Base-by-base conservation (phyloP, 1,140 invertebrate species). In the Spodoptera frugiperda region DNA sequence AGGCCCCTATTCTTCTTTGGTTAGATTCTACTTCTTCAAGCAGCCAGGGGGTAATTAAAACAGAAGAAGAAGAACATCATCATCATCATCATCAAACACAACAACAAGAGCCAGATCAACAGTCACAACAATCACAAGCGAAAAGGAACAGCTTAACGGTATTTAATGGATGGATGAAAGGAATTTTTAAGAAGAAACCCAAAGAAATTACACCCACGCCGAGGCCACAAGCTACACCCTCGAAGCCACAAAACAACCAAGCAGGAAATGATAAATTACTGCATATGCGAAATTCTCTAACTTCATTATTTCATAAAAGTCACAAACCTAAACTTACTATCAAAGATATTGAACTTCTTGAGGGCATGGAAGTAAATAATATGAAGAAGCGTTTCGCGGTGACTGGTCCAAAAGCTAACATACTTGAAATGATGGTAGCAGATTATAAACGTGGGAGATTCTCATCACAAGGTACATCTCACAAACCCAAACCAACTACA, bases 371-470 rank as follows among this genome's bases (percentile, higher is more conserved):
- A 15, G 49, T 19, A 53, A 51, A 51, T 49, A 55, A 65, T 11
- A 33, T 82, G 10, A 78, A 63, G 53, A 72, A 72, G 49, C 78
- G 48, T 19, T 68, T 63, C 78, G 63, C 70, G 17, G 48, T 81
- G 14, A 39, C 76, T 21, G 9, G 63, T 46, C 70, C 76, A 30
- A 79, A 81, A 61, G 61, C 19, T 49, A 44, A 57, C 49, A 3
- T 82, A 14, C 67, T 82, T 44, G 59, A 75, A 59, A 73, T 77
- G n/a, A 79, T 84, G 75, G 46, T 82, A 8, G 61, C 76, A 39
- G 83, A 84, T 79, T 80, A 82, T 77, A 84, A 82, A 78, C 73
- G 74, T 33, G 77, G 78, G 19, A 77, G 11, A 33, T 11, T 70
- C 6, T 53, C 65, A 3, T 9, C 49, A 33, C 48, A 48, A 30